These are phyloP conservation scores for Notarius quadriscutis DNA, from an alignment of 2,113 vertebrate genomes.

Conservation along the genomic window DNA sequence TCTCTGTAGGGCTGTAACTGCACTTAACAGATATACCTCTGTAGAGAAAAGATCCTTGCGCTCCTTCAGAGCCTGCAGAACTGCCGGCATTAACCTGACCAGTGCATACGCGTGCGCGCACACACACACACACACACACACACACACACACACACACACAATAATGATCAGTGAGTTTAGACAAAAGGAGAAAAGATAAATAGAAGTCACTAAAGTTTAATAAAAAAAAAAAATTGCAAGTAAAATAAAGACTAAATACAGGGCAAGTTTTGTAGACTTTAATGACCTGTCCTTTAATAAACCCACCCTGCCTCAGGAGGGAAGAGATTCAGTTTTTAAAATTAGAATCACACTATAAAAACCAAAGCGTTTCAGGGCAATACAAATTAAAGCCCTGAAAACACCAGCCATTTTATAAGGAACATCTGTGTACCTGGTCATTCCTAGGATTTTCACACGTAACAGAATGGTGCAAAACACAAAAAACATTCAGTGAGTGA, in stretches of 20 bases:
- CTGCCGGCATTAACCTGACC: slow-evolving; percentile 81
- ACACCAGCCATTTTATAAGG: background rate
- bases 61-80: slow-evolving; percentile 75
- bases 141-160: background rate
- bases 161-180: background rate
- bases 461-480: too few relatives aligned
- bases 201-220: background rate
- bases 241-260: background rate
- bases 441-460: background rate
- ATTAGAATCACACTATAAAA: too few relatives aligned
- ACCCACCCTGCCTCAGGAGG: background rate
- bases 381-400: background rate
- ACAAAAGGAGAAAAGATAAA: background rate
- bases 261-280: background rate
- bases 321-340: background rate
- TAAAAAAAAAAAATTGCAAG: background rate
- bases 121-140: slow-evolving; percentile 8
- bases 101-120: background rate
- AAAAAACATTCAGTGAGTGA: too few relatives aligned
- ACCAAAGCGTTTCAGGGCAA: background rate
- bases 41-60: slow-evolving; percentile 78
- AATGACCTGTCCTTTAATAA: background rate
- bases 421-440: background rate
- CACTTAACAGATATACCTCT: slow-evolving; percentile 89
- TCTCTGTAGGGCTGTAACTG: slow-evolving; percentile 84